Evolutionary conservation across 1,140 invertebrate genomes (phyloP).

Genomic region (Hesperophylax magnus): DNA sequence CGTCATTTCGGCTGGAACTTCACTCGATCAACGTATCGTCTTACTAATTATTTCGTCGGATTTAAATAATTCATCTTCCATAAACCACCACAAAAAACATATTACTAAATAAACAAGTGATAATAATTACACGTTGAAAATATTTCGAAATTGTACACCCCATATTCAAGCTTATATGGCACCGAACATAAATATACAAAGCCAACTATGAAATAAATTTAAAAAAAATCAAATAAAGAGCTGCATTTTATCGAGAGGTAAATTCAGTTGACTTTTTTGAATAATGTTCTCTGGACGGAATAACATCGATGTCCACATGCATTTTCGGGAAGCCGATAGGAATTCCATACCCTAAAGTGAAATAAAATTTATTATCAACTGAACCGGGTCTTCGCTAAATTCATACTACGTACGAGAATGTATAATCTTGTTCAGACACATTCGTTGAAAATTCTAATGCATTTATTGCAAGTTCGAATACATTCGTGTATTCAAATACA

Average conservation of each 20-base stretch:
- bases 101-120: no score
- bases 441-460: no score
- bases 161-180: no score
- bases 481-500: not conserved
- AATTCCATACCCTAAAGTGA: not conserved
- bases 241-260: not conserved
- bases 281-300: not conserved
- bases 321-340: not conserved
- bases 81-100: no score
- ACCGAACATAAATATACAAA: not conserved
- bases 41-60: no score
- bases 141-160: no score
- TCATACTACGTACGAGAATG: no score
- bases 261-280: not conserved
- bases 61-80: no score
- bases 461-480: not conserved
- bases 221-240: no score
- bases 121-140: no score
- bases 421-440: no score
- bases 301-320: not conserved
- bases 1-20: not conserved
- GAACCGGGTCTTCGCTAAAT: not conserved
- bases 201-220: not conserved
- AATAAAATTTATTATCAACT: constrained; percentile 19
- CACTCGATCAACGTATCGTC: no score